Evolutionary conservation across 2,888 invertebrate genomes (phyloP), one percentile per base, ranked within the genome.

Genomic region (Dioctria rufipes): DNA sequence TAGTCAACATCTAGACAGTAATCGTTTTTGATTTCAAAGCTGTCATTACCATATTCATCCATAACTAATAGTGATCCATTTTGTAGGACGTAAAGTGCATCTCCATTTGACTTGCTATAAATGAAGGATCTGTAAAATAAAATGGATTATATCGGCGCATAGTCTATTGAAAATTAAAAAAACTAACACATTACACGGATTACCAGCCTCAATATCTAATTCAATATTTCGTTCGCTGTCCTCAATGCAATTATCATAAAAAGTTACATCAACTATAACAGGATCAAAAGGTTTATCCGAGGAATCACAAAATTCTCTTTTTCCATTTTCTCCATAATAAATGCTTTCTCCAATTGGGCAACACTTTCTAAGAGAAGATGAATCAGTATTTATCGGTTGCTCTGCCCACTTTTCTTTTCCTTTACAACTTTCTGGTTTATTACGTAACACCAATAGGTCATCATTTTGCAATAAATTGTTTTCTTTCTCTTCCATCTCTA

Each of bases 341-440:
- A 88, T 83, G 80, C 86, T 87, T 82, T 88, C 88, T 66, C 87
- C 88, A 43, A 86, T 83, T 9, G 89, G 87, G 82, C 89, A 88
- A 77, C 89, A 88, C 85, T 89, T 89, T 81, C 90, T 89, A 85
- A 90, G 87, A 86, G 89, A 90, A 87, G 91, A 86, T 3, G 82
- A 81, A 5, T 84, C 75, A n/a, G 83, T 84, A 3, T 81, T 80
- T 5, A 84, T 49, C 2, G 88, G 88, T 69, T 88, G 88, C 3
- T 61, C 83, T 51, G 84, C 83, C 0, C 83, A 82, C 25, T 37
- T 63, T 4, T 37, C n/a, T 0, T 87, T 42, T n/a, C 13, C 40
- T 2, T 25, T 58, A 46, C 80, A 80, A 37, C 4, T 43, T 5
- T 58, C 46, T n/a, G 79, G 79, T 25, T 60, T 67, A 11, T 43